phyloP scores from a whole-genome alignment of 2,113 vertebrate species.

The Poecile atricapillus region DNA sequence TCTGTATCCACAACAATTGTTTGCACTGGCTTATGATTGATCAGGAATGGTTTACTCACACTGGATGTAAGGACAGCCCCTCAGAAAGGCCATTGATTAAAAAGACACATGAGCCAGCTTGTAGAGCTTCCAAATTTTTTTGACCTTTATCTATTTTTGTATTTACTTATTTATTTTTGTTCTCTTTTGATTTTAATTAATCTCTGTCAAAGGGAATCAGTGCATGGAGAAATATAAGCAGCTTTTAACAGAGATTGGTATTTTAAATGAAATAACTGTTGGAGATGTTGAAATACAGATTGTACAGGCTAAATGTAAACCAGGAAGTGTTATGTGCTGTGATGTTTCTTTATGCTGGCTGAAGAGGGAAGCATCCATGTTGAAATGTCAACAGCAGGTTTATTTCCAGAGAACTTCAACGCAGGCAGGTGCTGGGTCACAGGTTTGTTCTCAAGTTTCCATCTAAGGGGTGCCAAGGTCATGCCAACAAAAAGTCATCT shows the following conservation, averaged over 20 bases:
- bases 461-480: not conserved
- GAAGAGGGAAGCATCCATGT: not conserved
- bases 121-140: not conserved
- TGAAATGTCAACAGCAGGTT: not conserved
- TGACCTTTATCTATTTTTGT: not conserved
- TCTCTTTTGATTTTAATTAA: not conserved
- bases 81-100: not conserved
- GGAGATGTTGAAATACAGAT: not conserved
- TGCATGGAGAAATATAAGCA: not conserved
- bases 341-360: not conserved
- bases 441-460: not conserved
- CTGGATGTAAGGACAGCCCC: not conserved
- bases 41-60: not conserved
- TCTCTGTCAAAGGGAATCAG: not conserved
- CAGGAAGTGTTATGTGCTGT: rapidly evolving
- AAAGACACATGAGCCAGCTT: not conserved
- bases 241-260: not conserved
- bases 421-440: not conserved
- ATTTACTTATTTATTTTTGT: not conserved
- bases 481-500: not conserved
- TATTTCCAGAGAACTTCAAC: not conserved
- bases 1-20: rapidly evolving
- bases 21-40: not conserved
- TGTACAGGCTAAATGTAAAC: not conserved
- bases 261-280: not conserved